Evolutionary conservation across 2,113 vertebrate species (phyloP), one percentile per base, ranked within the genome.

Genomic region (Pholis gunnellus): DNA sequence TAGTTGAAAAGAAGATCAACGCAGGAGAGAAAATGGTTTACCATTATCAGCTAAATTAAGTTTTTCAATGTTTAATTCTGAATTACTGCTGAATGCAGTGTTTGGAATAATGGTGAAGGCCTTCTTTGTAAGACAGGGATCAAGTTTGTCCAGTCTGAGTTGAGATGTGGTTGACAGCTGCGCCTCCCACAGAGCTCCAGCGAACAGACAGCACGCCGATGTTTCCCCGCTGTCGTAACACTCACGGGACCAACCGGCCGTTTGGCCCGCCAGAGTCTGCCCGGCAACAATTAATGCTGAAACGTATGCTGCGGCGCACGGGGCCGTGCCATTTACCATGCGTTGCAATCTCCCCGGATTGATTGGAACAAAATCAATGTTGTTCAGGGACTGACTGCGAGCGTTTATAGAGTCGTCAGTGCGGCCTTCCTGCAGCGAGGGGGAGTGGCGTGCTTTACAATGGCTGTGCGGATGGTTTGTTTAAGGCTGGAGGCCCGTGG

Each of bases 301-400:
- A 87, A 79, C 70, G 83, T 84, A 84, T 85, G 87, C 91, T 75
- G 72, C 54, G 79, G 72, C 70, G 65, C 80, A 82, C 66, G 4
- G 4, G 68, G 71, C 83, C 1, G 57, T 84, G 87, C 89, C 88
- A 83, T 90, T 89, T 83, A 71, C 88, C 86, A 88, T 89, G 89
- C 88, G 46, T 69, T 65, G 79, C 87, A 87, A 87, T 90, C 86
- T 64, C 87, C 90, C 85, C 59, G 60, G 80, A 93, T 92, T 91
- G 92, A 94, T 92, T 81, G 84, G 89, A 91, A 79, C 79, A 87
- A 92, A 92, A 94, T 94, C 91, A 89, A 94, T 93, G 92, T 79
- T 85, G 90, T 92, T 91, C 89, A 68, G 90, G 91, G 90, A 92
- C 88, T 75, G 88, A 90, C 93, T 88, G 87, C 85, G 84, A 87